Evolutionary conservation across 2,797 vertebrate genomes (phyloP), one percentile per base, ranked within the genome.

Genomic region (Gallinago solitaria): DNA sequence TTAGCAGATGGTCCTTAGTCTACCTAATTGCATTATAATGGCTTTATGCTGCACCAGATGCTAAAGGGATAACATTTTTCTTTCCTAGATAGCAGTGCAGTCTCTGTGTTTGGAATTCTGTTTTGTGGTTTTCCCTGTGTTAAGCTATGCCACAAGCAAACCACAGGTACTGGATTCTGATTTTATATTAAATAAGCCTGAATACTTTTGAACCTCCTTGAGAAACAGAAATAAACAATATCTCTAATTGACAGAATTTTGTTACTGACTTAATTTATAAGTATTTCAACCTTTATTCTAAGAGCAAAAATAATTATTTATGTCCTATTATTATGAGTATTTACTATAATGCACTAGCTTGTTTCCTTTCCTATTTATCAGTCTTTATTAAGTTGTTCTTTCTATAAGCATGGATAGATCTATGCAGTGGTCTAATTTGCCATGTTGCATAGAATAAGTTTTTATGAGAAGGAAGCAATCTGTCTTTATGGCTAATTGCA

Each of bases 21-120:
- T 96, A 63, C 41, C 76, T 97, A 97, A 98, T 98, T 97, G 70
- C 79, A 94, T 96, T 97, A 92, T 98, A 98, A 98, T 98, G 85
- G 86, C 78, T 97, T 95, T 97, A 83, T 94, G 75, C 90, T 96
- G 48, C 64, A 95, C 93, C 97, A 97, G 97, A 97, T 98, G 98
- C 96, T 97, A 87, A 82, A 93, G 87, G 51, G 28, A 60, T 94
- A 89, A 79, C 25, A 50, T 83, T 97, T 97, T 96, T 93, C 71
- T 90, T 84, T 94, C 68, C 57, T 95, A 51, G 71, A 85, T 60
- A 95, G 70, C 56, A 93, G 47, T 87, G 90, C 45, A 60, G 90
- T 93, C 82, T 93, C 45, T 87, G 14, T 80, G 41, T 93, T 96
- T 96, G 48, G 56, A 95, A 92, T 97, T 95, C 61, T 85, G 80